Evolutionary conservation across 2,113 vertebrate species (phyloP), one percentile per base, ranked within the genome.

Genomic region (Himantopus leucocephalus): DNA sequence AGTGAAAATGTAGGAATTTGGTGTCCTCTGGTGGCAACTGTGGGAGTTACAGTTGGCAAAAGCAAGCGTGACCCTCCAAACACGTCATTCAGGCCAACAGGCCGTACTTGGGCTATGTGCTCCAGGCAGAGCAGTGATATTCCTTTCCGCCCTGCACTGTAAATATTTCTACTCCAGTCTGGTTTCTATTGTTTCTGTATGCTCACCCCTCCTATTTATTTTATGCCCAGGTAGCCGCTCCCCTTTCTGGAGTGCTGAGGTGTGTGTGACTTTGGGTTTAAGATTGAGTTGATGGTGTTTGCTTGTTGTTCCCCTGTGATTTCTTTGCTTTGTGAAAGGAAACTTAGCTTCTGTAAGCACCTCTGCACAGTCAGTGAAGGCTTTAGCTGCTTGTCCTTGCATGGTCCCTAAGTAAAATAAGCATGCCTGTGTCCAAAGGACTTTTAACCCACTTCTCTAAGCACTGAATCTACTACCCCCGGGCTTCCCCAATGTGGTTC

Each of bases 11-110:
- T 32, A 35, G 85, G 79, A 52, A 78, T 84, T 67, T 94, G 91
- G 88, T 96, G 95, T 68, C 96, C 94, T 94, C 97, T 97, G 39
- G 90, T 92, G 97, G 96, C 39, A 84, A 14, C 7, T 17, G 0
- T 15, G 32, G 72, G 66, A 85, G 35, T 18, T 64, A 83, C 94
- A 58, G 50, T 2, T 29, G 50, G 24, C n/a, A 56, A 12, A 53
- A 82, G 53, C 66, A 19, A 52, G 47, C 7, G 16, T 59, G 80
- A 67, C 52, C 23, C 4, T 74, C 32, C 26, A 3, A 63, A 56
- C 2, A 14, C 29, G 62, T 39, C 53, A 1, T 26, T 63, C 27
- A 2, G 39, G 80, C n/a, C 71, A n/a, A 2, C 9, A 27, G 53
- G 63, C 74, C 8, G 10, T 68, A 32, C 37, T 32, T 27, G 43